Conservation (phyloP, 2,888 invertebrate genomes). For the Pecten maximus region DNA sequence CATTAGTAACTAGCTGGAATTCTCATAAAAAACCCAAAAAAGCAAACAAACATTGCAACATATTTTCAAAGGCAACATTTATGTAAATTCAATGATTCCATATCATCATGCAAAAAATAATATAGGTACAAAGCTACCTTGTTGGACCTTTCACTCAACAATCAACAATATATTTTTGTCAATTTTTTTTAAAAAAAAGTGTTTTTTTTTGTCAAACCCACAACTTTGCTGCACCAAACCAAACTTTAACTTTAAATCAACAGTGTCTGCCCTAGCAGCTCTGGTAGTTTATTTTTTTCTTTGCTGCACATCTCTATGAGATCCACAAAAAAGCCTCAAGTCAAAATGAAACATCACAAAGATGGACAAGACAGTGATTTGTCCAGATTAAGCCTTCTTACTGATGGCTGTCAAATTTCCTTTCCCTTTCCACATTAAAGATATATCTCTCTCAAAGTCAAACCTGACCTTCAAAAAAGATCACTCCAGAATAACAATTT, state of each 20-base stretch:
- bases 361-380: background rate
- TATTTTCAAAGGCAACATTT: slow-evolving; percentile 29
- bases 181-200: background rate
- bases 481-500: background rate
- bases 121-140: slow-evolving; percentile 6
- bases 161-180: slow-evolving; percentile 26
- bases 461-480: background rate
- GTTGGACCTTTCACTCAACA: slow-evolving; percentile 22
- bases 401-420: background rate
- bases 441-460: slow-evolving; percentile 22
- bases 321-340: background rate
- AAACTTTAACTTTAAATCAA: background rate
- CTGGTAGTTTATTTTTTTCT: background rate
- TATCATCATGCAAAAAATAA: slow-evolving; percentile 16
- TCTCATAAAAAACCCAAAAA: background rate
- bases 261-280: background rate
- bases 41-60: slow-evolving; percentile 26
- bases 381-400: background rate
- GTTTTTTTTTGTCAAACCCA: background rate
- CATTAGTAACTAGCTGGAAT: slow-evolving; percentile 32
- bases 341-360: background rate
- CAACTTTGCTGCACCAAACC: slow-evolving; percentile 32
- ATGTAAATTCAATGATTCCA: slow-evolving; percentile 25
- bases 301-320: background rate
- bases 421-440: background rate